Evolutionary conservation across 1,140 invertebrate genomes (phyloP), one percentile per base, ranked within the genome.

Genomic region (Diplogasteroides magnus): DNA sequence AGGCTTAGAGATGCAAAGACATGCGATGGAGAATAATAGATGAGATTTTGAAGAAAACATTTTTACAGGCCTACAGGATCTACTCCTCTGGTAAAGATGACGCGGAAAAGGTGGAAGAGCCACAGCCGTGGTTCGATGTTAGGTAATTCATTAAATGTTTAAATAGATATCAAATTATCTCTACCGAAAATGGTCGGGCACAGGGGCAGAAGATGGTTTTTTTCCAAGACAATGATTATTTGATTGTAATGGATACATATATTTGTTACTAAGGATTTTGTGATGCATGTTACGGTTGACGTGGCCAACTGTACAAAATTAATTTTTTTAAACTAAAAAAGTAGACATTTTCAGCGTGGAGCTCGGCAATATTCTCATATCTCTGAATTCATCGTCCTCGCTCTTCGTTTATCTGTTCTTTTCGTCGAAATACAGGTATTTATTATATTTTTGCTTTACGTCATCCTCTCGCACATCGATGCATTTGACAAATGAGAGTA

Each of bases 321-420:
- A 19, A 48, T 48, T 6, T 48, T 48, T 19, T 48, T 19, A 48
- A 48, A 48, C 19, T 48, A 11, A 48, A 48, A 19, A 48, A 11
- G 6, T 48, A 48, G 37, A 48, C 6, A 48, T 11, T 48, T 11
- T 11, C 6, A 11, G 19, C 6, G 6, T 78, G 6, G 64, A 80
- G 63, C 69, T 81, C 19, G 73, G 74, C 0, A 81, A 81, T 67
- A 69, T 82, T 25, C 62, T 81, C n/a, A 80, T 81, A 23, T 77
- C 78, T 11, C 32, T 82, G 19, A 81, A 81, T 64, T 81, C 80
- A 6, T 76, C 80, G 13, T 77, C 78, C 15, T 80, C 80, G 23
- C 80, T 76, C 19, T 71, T 81, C 59, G 72, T 81, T n/a, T 81
- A 81, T 62, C 27, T 81, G 14, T 74, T 78, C 26, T 81, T 81